phyloP scores from a whole-genome alignment of 2,888 invertebrate species.

The Rhamphomyia laevipes region DNA sequence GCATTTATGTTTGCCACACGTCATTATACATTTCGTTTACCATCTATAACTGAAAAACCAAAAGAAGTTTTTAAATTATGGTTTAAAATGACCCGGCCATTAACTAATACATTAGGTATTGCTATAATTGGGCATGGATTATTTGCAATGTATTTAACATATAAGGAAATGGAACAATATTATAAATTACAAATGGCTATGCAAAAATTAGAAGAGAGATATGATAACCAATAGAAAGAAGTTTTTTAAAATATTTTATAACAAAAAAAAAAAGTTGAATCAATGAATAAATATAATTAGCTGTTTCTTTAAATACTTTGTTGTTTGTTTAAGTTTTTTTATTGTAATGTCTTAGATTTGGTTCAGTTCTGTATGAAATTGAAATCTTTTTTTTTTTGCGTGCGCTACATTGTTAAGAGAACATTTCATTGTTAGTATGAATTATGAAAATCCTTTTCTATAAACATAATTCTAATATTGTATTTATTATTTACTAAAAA shows the following conservation, averaged over 20 bases:
- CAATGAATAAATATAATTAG: neutral
- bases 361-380: too few species aligned
- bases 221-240: conserved; percentile 18
- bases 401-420: too few species aligned
- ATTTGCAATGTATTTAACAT: conserved; percentile 46
- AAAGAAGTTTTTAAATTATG: conserved; percentile 43
- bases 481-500: too few species aligned
- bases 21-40: conserved; percentile 50
- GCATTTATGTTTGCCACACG: conserved; percentile 49
- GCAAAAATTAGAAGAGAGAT: conserved; percentile 23
- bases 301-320: neutral
- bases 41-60: conserved; percentile 47
- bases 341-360: too few species aligned
- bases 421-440: too few species aligned
- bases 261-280: neutral
- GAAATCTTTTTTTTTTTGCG: too few species aligned
- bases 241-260: neutral
- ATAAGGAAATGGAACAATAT: conserved; percentile 45
- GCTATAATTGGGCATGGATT: conserved; percentile 43
- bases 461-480: too few species aligned
- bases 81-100: conserved; percentile 42
- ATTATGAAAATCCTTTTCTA: too few species aligned
- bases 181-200: conserved; percentile 24
- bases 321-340: too few species aligned
- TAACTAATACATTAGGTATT: conserved; percentile 39